Conservation (phyloP, 2,888 invertebrate species). For the Helleia helle region DNA sequence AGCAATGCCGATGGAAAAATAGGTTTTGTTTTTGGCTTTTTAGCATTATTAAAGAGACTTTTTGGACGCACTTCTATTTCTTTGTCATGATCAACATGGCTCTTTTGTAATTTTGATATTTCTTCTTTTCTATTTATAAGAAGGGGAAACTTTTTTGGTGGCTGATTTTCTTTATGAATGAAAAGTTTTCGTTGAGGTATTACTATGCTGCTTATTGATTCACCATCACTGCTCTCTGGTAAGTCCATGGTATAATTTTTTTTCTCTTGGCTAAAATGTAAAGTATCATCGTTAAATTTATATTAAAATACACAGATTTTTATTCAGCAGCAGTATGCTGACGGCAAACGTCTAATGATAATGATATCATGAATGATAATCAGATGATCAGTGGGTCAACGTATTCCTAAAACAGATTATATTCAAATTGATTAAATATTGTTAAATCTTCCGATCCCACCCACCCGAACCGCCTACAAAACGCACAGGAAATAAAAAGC, state of each 20-base stretch:
- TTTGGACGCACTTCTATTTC: conserved; percentile 34
- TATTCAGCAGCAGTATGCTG: too few species aligned
- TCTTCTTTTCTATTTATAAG: conserved; percentile 37
- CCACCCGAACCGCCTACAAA: too few species aligned
- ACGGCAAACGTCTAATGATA: too few species aligned
- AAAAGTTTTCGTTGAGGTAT: conserved; percentile 52
- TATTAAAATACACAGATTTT: too few species aligned
- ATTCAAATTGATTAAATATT: too few species aligned
- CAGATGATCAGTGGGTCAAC: too few species aligned
- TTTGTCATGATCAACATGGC: conserved; percentile 30
- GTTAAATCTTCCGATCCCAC: too few species aligned
- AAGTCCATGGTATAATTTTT: conserved; percentile 39
- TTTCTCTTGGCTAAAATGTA: conserved; percentile 43
- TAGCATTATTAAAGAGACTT: conserved; percentile 37
- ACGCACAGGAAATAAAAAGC: too few species aligned
- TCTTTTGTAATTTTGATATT: conserved; percentile 34
- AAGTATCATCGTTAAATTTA: too few species aligned
- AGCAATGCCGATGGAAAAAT: conserved; percentile 45
- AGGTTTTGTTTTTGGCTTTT: conserved; percentile 32
- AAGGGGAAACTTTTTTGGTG: conserved; percentile 35
- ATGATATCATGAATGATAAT: too few species aligned
- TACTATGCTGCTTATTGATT: conserved; percentile 55
- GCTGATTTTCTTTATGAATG: conserved; percentile 38
- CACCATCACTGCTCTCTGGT: conserved; percentile 55
- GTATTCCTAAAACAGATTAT: too few species aligned